Base-by-base conservation (phyloP, 2,888 invertebrate genomes). In the Archips crataeganus region DNA sequence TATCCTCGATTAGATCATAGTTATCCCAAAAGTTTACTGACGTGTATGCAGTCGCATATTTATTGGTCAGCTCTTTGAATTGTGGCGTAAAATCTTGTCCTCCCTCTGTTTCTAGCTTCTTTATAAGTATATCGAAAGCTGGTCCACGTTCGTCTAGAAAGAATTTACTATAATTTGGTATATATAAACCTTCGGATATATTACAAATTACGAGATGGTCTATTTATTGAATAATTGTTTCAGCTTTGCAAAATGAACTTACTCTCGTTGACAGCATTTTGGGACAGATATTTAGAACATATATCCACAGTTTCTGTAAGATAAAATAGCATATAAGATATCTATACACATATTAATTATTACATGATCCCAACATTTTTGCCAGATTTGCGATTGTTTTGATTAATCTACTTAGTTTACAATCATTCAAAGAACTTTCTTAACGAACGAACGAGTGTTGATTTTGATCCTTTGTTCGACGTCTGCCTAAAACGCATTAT, bases 111-210 rank as follows among this genome's bases (percentile, higher is more conserved):
- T 86, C 82, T 51, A 92, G 75, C 67, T 82, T 82, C 49, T 86
- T 84, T 42, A 91, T 82, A 8, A 92, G 74, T 8, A 88, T 60
- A 32, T 92, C 87, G 77, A 92, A 92, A 0, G 90, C 90, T 23
- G 90, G 89, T 0, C 92, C 92, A 9, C 90, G 86, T 78, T 92
- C 92, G 79, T 77, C 92, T 92, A 77, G 3, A 80, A 81, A 66
- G 36, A 57, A 32, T 11, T 23, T 51, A 51, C n/a, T 51, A 51
- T 51, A 13, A 47, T 13, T 15, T n/a, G 13, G n/a, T n/a, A n/a
- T 2, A 4, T 9, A 23, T 9, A 49, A n/a, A n/a, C n/a, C 49
- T 39, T 39, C 1, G 39, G 39, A 39, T 6, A 39, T 5, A 39
- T 39, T 39, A 39, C 5, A 39, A 39, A 3, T 4, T 4, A 36